A percentile compares a stretch with the other conserved stretches of the same genome.
Evolutionary conservation across 2,113 vertebrate genomes (phyloP).

Genomic region (Sialia sialis): DNA sequence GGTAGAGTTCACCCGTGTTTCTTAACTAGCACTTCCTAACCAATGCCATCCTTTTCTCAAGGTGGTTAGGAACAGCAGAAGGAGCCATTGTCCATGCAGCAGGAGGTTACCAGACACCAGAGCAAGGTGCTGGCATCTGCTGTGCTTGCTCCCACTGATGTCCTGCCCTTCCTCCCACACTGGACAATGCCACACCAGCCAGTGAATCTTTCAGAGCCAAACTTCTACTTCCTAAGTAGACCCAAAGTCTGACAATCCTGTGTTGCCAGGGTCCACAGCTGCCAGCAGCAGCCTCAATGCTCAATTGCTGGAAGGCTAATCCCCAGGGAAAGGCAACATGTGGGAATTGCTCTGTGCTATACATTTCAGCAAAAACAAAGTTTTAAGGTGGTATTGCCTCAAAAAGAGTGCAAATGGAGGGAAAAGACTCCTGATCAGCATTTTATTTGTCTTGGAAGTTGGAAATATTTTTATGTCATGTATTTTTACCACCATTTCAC

Average conservation of each 20-base stretch:
- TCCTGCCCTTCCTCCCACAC: not conserved
- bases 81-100: not conserved
- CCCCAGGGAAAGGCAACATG: not conserved
- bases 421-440: not conserved
- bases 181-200: not conserved
- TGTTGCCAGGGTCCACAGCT: accelerated
- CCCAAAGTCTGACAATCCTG: not conserved
- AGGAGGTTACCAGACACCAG: not conserved
- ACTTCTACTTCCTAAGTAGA: not conserved
- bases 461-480: not conserved
- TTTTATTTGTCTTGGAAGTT: not conserved
- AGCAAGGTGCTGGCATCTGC: not conserved
- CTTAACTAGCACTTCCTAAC: not conserved
- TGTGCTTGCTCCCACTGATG: accelerated
- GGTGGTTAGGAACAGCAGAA: not conserved
- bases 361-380: not conserved
- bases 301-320: not conserved
- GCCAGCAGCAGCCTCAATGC: not conserved
- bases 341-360: not conserved
- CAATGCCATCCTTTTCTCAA: not conserved
- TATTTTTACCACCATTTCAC: not conserved
- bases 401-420: not conserved
- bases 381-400: not conserved
- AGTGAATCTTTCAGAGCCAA: accelerated
- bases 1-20: not conserved